These are phyloP conservation scores for Alloplasta piceator DNA, from an alignment of 2,888 invertebrate species.

Conservation along the genomic window DNA sequence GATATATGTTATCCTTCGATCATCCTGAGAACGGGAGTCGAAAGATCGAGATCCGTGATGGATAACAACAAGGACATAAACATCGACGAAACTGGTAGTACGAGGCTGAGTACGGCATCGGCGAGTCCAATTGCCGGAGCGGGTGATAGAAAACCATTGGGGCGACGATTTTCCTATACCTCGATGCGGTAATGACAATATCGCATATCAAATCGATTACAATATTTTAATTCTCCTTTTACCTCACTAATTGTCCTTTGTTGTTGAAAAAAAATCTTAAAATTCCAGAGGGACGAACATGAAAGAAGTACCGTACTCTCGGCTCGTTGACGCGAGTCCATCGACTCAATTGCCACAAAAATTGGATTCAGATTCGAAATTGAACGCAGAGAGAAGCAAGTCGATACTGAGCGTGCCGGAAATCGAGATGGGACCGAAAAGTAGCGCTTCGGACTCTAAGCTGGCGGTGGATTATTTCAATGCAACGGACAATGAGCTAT, in stretches of 20 bases:
- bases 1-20: slow-evolving; percentile 83
- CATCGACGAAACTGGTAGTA: slow-evolving; percentile 73
- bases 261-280: slow-evolving; percentile 53
- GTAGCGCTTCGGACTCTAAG: slow-evolving; percentile 94
- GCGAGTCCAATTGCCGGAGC: slow-evolving; percentile 82
- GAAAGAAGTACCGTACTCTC: slow-evolving; percentile 91
- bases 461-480: slow-evolving; percentile 91
- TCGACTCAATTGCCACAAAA: slow-evolving; percentile 85
- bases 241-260: slow-evolving; percentile 55
- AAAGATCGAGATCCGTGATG: slow-evolving; percentile 80
- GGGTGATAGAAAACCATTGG: slow-evolving; percentile 83
- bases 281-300: slow-evolving; percentile 80
- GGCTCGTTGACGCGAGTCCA: slow-evolving; percentile 89
- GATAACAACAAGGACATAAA: slow-evolving; percentile 77
- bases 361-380: slow-evolving; percentile 89
- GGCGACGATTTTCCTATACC: slow-evolving; percentile 87
- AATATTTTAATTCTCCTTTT: slow-evolving; percentile 53
- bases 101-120: slow-evolving; percentile 77
- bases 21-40: slow-evolving; percentile 75
- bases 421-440: slow-evolving; percentile 87
- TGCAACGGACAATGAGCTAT: slow-evolving; percentile 78
- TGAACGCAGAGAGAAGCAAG: slow-evolving; percentile 85
- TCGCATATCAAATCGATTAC: no score
- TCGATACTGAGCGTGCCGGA: slow-evolving; percentile 84
- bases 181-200: slow-evolving; percentile 84